Conservation (phyloP, 2,113 vertebrate species). For the Onychostoma macrolepis region DNA sequence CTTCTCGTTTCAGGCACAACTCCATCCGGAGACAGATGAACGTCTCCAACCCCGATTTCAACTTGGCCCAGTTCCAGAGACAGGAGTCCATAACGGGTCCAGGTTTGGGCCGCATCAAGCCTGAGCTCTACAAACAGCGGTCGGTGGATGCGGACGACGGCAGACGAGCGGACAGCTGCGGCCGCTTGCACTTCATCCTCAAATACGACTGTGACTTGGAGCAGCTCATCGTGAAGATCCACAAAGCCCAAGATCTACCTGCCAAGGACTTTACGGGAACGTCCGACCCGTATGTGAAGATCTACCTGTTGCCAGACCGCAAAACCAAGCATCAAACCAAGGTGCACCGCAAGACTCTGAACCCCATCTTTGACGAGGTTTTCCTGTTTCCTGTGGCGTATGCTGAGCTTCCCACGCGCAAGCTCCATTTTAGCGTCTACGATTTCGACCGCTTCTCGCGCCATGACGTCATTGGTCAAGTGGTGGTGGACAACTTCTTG, state of each 20-base stretch:
- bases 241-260: slow-evolving; percentile 92
- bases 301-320: slow-evolving; percentile 96
- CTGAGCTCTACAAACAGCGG: slow-evolving; percentile 95
- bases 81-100: slow-evolving; percentile 92
- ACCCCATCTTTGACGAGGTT: slow-evolving; percentile 96
- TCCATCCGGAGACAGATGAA: slow-evolving; percentile 95
- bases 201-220: slow-evolving; percentile 97
- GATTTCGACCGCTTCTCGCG: slow-evolving; percentile 99
- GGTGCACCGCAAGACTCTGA: slow-evolving; percentile 98
- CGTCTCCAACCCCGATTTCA: slow-evolving; percentile 95
- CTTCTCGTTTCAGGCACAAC: slow-evolving; percentile 85
- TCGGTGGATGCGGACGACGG: slow-evolving; percentile 89
- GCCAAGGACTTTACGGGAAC: slow-evolving; percentile 99
- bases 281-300: slow-evolving; percentile 98
- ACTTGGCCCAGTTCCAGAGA: slow-evolving; percentile 92
- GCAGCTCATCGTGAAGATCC: slow-evolving; percentile 97
- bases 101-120: slow-evolving; percentile 92
- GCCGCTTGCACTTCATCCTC: slow-evolving; percentile 90
- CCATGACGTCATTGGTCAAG: slow-evolving; percentile 96
- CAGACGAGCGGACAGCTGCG: slow-evolving; percentile 82
- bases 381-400: slow-evolving; percentile 95
- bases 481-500: slow-evolving; percentile 97
- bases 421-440: slow-evolving; percentile 98
- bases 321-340: slow-evolving; percentile 99
- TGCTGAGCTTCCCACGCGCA: slow-evolving; percentile 85